Evolutionary conservation across 2,888 invertebrate genomes (phyloP).

Genomic region (Ennomos fuscantarius): DNA sequence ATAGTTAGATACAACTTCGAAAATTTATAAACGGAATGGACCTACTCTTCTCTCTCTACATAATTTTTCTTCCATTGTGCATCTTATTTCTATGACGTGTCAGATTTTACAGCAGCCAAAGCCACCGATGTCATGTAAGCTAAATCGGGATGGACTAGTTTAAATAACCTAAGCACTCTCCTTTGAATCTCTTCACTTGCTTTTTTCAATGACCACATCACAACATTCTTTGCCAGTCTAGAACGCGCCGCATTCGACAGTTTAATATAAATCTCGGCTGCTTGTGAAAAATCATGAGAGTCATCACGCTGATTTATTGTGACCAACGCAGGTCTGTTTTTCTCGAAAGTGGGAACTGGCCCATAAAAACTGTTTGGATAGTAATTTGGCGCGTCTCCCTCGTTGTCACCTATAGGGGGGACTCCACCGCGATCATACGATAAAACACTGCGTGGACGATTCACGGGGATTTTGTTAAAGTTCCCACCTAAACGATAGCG

Average conservation of each 20-base stretch:
- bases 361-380: constrained; percentile 96
- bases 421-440: constrained; percentile 95
- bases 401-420: constrained; percentile 89
- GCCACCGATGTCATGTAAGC: constrained; percentile 1
- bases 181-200: constrained; percentile 84
- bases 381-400: constrained; percentile 95
- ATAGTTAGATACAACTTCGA: no score
- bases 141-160: constrained; percentile 22
- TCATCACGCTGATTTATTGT: constrained; percentile 87
- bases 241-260: constrained; percentile 88
- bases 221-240: constrained; percentile 91
- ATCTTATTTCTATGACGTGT: no score
- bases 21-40: no score
- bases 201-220: constrained; percentile 86
- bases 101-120: constrained; percentile 1
- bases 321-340: constrained; percentile 76
- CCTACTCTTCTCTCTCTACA: no score
- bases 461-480: constrained; percentile 94
- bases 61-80: no score
- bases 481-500: constrained; percentile 93
- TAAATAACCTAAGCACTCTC: constrained; percentile 17
- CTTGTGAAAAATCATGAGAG: constrained; percentile 94
- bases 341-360: constrained; percentile 87
- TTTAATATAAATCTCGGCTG: constrained; percentile 86
- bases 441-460: constrained; percentile 90